Evolutionary conservation across 1,140 invertebrate genomes (phyloP).

Genomic region (Drosophila subobscura): DNA sequence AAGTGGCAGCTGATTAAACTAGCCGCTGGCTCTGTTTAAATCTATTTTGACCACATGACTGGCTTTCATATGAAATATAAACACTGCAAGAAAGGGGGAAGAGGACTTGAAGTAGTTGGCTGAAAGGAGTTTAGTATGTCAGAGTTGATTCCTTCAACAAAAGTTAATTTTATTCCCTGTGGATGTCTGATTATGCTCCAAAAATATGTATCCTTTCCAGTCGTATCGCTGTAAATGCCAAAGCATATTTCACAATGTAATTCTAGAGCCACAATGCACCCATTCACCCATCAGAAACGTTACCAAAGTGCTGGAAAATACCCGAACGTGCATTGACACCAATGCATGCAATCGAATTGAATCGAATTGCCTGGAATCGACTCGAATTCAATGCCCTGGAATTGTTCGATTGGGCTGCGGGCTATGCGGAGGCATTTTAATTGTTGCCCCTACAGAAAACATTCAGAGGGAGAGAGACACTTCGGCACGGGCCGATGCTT

Average conservation of each 20-base stretch:
- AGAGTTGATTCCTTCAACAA: too few species aligned
- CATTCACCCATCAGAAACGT: neutral
- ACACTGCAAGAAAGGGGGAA: conserved; percentile 18
- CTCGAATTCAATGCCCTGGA: conserved; percentile 59
- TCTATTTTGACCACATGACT: conserved; percentile 59
- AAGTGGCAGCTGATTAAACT: conserved; percentile 78
- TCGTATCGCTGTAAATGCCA: too few species aligned
- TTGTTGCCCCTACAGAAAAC: conserved; percentile 19
- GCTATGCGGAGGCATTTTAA: conserved; percentile 72
- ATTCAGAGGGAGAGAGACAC: neutral
- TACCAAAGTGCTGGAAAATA: conserved; percentile 42
- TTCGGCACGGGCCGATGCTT: conserved; percentile 54
- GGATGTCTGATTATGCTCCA: too few species aligned
- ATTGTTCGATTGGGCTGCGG: conserved; percentile 46
- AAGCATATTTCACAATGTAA: too few species aligned
- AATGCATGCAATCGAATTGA: conserved; percentile 44
- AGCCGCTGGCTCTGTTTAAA: conserved; percentile 62
- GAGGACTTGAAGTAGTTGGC: too few species aligned
- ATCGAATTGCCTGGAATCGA: conserved; percentile 43
- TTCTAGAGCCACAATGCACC: neutral
- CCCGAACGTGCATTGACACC: conserved; percentile 62
- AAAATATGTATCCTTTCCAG: too few species aligned
- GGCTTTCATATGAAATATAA: conserved; percentile 10
- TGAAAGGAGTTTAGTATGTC: too few species aligned
- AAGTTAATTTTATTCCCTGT: too few species aligned